A percentile compares a stretch with the other conserved stretches of the same genome.
Conservation (phyloP, 2,888 invertebrate species). For the Callosobruchus maculatus region DNA sequence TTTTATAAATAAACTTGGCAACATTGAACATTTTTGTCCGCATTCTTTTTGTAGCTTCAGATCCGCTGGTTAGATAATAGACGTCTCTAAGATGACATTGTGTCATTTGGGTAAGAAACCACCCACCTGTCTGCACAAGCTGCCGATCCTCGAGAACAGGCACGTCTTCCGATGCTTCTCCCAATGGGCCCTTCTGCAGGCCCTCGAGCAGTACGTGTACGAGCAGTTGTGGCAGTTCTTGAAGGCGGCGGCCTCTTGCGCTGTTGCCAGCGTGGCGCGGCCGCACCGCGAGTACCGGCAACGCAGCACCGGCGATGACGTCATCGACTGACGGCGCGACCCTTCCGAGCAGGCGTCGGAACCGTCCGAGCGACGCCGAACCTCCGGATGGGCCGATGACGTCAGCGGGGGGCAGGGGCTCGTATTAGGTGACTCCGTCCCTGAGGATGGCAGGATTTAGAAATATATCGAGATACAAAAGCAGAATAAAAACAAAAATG, state of each 20-base stretch:
- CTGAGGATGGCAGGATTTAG: no score
- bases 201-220: slow-evolving; percentile 88
- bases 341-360: slow-evolving; percentile 52
- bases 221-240: slow-evolving; percentile 95
- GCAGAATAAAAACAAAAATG: no score
- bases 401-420: slow-evolving; percentile 41
- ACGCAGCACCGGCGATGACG: slow-evolving; percentile 50
- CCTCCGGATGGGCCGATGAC: slow-evolving; percentile 29
- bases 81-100: no score
- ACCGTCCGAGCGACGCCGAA: slow-evolving; percentile 63
- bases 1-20: no score
- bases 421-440: slow-evolving; percentile 51
- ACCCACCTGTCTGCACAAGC: slow-evolving; percentile 70
- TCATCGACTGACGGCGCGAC: slow-evolving; percentile 61
- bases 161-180: slow-evolving; percentile 88
- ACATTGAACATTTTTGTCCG: no score
- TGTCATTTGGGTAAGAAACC: no score
- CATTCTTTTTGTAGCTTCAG: no score
- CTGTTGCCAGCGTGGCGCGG: slow-evolving; percentile 63
- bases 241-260: slow-evolving; percentile 77
- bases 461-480: no score
- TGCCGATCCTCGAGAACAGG: slow-evolving; percentile 85
- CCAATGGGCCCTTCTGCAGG: slow-evolving; percentile 90
- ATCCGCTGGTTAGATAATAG: no score
- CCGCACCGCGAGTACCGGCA: slow-evolving; percentile 80